Conservation (phyloP, 92 coral and sea anemone genomes). For the Epizoanthus scotinus region DNA sequence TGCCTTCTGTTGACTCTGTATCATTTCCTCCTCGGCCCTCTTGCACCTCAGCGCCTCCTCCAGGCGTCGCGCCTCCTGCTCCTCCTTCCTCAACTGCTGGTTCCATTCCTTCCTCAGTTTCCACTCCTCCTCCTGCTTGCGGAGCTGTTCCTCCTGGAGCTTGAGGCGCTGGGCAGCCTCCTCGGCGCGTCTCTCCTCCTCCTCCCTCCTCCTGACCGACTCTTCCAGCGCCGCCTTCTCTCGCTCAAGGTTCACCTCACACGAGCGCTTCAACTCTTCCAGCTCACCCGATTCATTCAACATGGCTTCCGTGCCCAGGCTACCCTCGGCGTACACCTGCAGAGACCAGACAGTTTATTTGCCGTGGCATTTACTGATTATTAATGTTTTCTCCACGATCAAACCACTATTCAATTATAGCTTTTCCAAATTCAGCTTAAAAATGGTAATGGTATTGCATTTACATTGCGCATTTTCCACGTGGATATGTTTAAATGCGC, state of each 20-base stretch:
- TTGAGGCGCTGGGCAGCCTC: constrained; percentile 68
- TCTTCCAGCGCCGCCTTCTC: constrained; percentile 76
- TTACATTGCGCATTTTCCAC: no score
- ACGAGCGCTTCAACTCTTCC: constrained; percentile 58
- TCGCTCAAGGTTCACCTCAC: constrained; percentile 63
- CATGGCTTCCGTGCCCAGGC: constrained; percentile 30
- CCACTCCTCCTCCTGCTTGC: constrained; percentile 65
- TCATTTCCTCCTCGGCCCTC: constrained; percentile 68
- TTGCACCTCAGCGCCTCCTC: constrained; percentile 62
- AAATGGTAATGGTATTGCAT: no score
- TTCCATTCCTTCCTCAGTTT: constrained; percentile 66
- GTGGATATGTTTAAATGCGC: no score
- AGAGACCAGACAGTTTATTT: neutral
- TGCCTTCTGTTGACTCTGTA: constrained; percentile 60
- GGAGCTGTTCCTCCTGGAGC: constrained; percentile 62
- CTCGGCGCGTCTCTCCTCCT: constrained; percentile 62
- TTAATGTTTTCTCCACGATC: no score
- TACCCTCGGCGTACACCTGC: constrained; percentile 14
- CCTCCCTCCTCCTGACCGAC: constrained; percentile 64
- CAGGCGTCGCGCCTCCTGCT: constrained; percentile 64
- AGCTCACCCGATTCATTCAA: constrained; percentile 47
- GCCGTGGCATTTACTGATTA: no score
- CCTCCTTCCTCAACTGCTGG: constrained; percentile 64
- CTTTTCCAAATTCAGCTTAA: no score
- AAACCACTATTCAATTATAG: no score